Conservation (phyloP, 2,113 vertebrate species). For the pig (Sus scrofa) region DNA sequence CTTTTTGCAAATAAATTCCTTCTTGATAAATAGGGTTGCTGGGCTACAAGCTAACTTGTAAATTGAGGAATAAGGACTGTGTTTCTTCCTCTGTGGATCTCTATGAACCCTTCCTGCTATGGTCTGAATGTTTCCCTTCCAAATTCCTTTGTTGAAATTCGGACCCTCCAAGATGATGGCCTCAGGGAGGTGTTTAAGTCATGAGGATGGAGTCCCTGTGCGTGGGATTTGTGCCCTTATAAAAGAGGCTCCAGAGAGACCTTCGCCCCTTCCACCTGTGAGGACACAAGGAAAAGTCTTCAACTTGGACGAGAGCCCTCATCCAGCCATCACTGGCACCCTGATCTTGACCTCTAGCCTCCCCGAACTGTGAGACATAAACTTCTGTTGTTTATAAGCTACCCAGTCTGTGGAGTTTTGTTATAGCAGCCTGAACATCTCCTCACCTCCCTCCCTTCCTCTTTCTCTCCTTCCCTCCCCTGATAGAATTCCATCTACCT, state of each 20-base stretch:
- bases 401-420: not conserved
- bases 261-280: not conserved
- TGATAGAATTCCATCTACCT: not conserved
- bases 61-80: not conserved
- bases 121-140: not conserved
- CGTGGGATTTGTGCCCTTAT: not conserved
- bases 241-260: not conserved
- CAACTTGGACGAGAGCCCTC: not conserved
- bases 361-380: not conserved
- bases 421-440: not conserved
- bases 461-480: not conserved
- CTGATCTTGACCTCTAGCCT: not conserved
- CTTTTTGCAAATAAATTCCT: slow-evolving; percentile 53
- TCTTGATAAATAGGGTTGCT: slow-evolving; percentile 37
- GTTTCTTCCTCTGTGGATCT: not conserved
- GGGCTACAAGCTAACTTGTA: not conserved
- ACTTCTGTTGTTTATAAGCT: not conserved
- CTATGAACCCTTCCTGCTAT: not conserved
- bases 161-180: not conserved
- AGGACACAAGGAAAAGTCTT: not conserved
- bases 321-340: too few relatives aligned
- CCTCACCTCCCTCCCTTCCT: not conserved
- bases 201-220: not conserved
- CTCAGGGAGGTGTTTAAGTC: not conserved
- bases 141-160: not conserved